Base-by-base conservation (phyloP, 2,113 vertebrate genomes). In the Anser cygnoides region DNA sequence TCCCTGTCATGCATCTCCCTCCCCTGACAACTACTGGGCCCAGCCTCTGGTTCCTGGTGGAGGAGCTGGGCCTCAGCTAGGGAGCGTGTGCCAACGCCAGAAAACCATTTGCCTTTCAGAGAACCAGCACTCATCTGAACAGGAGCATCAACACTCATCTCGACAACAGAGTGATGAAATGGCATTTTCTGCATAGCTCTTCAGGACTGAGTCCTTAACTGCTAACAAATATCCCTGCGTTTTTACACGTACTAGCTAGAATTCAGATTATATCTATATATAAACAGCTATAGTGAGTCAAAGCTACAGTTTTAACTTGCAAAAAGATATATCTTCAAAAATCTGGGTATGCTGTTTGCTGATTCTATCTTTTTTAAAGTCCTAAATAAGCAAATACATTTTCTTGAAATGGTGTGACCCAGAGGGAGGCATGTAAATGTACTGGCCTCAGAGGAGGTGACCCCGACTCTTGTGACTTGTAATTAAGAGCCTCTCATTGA, bases 401-500 rank as follows among this genome's bases (percentile, higher is more conserved):
- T 89, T 81, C 29, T 52, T 65, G 57, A 39, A 41, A n/a, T 66
- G 44, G 19, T 55, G 28, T 55, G 89, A 80, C 28, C 52, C 82
- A 71, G 73, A 74, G 72, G 59, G 90, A 93, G 68, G 41, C n/a
- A 37, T 72, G 79, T 87, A 49, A 72, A 82, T 75, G 58, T 65
- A 57, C 43, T 72, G 88, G 52, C 39, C 83, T 87, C 90, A 44
- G 68, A 89, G 72, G 76, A 93, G 92, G 54, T 70, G 65, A 89
- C 89, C 88, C 74, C 62, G 75, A 26, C 84, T 91, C 95, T 41
- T 68, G 70, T 90, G 70, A 72, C 68, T 93, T 66, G 73, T 75
- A 94, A 93, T 94, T 90, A 96, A 92, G 88, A 72, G 58, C 66
- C 73, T 89, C 61, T 90, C 81, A 44, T 22, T 84, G 86, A 72